Evolutionary conservation across 1,140 invertebrate genomes (phyloP).

Genomic region (Drosophila nikananu): DNA sequence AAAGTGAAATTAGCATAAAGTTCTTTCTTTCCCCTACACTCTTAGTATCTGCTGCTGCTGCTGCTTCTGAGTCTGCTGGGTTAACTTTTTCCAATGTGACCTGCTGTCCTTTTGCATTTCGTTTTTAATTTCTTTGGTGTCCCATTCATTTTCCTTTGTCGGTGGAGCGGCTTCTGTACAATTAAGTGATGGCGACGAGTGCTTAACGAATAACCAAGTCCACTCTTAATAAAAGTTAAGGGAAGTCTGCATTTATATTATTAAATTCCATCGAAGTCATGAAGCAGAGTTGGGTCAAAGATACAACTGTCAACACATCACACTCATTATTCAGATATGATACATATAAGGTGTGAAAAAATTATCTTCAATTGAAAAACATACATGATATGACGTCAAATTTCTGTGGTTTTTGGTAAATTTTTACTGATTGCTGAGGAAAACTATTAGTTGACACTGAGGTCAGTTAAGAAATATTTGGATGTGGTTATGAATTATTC

Average conservation of each 20-base stretch:
- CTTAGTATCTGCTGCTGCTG: conserved; percentile 36
- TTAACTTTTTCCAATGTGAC: conserved; percentile 52
- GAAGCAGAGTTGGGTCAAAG: neutral
- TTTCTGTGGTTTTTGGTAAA: too few species aligned
- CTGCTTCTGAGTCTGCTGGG: conserved; percentile 38
- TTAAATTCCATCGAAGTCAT: neutral
- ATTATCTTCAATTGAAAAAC: too few species aligned
- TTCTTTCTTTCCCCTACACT: conserved; percentile 36
- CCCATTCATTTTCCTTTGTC: conserved; percentile 23
- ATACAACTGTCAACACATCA: too few species aligned
- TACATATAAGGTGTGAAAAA: too few species aligned
- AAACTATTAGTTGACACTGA: too few species aligned
- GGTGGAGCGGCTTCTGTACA: conserved; percentile 17
- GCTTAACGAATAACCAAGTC: conserved; percentile 20
- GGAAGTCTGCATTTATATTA: neutral
- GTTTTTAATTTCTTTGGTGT: conserved; percentile 63
- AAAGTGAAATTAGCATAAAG: conserved; percentile 82
- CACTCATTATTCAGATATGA: too few species aligned
- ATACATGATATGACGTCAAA: too few species aligned
- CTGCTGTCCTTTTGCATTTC: conserved; percentile 53
- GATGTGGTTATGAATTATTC: too few species aligned
- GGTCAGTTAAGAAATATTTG: too few species aligned
- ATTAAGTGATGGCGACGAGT: conserved; percentile 51
- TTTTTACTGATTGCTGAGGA: too few species aligned
- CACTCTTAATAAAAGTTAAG: neutral